These are phyloP conservation scores for Penaeus vannamei DNA, from an alignment of 1,140 invertebrate genomes.

Conservation along the genomic window DNA sequence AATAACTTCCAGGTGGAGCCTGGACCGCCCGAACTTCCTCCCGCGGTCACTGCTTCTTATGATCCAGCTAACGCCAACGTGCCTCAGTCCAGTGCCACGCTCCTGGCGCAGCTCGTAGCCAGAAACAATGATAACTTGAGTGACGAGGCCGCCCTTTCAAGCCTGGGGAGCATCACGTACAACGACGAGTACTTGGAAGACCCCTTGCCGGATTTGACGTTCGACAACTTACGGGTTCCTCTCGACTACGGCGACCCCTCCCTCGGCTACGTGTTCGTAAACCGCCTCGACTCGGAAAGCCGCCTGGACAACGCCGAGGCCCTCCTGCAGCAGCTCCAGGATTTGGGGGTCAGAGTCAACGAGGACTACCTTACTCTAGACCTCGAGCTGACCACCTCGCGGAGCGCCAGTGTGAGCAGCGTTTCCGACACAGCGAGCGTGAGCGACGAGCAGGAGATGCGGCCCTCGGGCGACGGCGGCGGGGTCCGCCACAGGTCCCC, in stretches of 20 bases:
- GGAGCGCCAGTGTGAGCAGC: slow-evolving; percentile 56
- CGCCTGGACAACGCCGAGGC: slow-evolving; percentile 63
- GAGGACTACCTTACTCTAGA: slow-evolving; percentile 63
- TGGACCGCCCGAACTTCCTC: not conserved
- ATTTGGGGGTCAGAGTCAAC: slow-evolving; percentile 57
- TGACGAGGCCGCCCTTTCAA: slow-evolving; percentile 55
- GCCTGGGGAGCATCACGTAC: slow-evolving; percentile 53
- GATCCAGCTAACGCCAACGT: slow-evolving; percentile 14
- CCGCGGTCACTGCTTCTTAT: slow-evolving; percentile 2
- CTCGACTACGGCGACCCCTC: slow-evolving; percentile 63
- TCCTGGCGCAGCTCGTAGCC: slow-evolving; percentile 42
- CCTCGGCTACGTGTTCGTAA: slow-evolving; percentile 59
- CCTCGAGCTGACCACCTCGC: slow-evolving; percentile 55
- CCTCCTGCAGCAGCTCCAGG: slow-evolving; percentile 59
- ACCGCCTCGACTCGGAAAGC: slow-evolving; percentile 8
- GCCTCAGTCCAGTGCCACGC: slow-evolving; percentile 12
- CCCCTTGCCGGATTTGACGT: slow-evolving; percentile 57
- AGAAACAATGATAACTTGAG: slow-evolving; percentile 38
- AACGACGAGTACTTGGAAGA: slow-evolving; percentile 63
- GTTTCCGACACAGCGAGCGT: slow-evolving; percentile 40
- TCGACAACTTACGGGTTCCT: slow-evolving; percentile 57
- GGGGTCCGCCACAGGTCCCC: not conserved
- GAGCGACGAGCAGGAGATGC: slow-evolving; percentile 13
- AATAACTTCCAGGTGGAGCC: slow-evolving; percentile 45
- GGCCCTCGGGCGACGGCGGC: not conserved